Evolutionary conservation across 2,888 invertebrate species (phyloP), one percentile per base, ranked within the genome.

Genomic region (Volucella inflata): DNA sequence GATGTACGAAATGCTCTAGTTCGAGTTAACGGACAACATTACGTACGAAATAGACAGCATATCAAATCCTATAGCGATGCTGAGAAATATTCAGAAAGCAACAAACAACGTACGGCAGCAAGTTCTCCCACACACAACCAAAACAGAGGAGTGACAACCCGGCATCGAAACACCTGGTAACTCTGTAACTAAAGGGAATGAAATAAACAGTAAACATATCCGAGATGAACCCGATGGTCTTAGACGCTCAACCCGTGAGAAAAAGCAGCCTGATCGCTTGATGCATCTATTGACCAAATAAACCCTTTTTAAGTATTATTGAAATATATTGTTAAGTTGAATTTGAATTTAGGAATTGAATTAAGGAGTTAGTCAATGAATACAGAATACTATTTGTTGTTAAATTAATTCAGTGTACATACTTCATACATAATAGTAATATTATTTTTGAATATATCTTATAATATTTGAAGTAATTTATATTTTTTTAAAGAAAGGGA

Each of bases 1-100:
- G 70, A 46, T 10, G n/a, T 70, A 48, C 17, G 50, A 51, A 50
- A 72, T 51, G 64, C 50, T 38, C 21, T 60, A 4, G 42, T 72
- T 42, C 16, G 51, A 30, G 71, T 72, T 30, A 51, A 72, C 51
- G 60, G 70, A 48, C 59, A 71, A 36, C 21, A 50, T 2, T 53
- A 53, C 30, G n/a, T 53, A 30, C 53, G 70, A 16, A 48, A 60
- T n/a, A 48, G 71, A 72, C 60, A 60, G 14, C 60, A 72, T 71
- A 48, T 71, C 11, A 71, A 59, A 10, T 16, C 59, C 16, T 59
- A 40, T 59, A 30, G 70, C 50, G 59, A 71, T 71, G 42, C 57
- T 59, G 59, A 70, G 57, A 60, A 9, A 42, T 42, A 42, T 42
- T 12, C 59, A 42, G 59, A 60, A 60, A 44, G 11, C 59, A 60